Percentiles rank a stretch among this genome's conserved stretches.
Conservation (phyloP, 2,113 vertebrate genomes). For the Paradoxurus hermaphroditus region DNA sequence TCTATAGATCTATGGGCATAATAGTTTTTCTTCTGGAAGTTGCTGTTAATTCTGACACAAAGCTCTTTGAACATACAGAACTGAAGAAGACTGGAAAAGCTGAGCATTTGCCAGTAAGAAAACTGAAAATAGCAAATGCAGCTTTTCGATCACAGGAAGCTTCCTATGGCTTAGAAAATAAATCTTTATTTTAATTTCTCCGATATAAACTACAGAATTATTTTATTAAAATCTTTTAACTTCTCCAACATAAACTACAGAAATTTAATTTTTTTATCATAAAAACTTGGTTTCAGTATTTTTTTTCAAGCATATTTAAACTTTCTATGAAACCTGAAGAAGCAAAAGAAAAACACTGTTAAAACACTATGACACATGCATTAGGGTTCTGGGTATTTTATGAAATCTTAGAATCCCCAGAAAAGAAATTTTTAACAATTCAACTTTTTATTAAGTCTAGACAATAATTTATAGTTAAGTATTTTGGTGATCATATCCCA, state of each 20-base stretch:
- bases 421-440: background rate
- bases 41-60: background rate
- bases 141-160: background rate
- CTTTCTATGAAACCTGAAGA: background rate
- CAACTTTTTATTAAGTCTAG: background rate
- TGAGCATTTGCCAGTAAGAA: background rate
- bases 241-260: background rate
- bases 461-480: background rate
- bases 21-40: background rate
- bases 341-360: background rate
- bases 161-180: background rate
- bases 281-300: background rate
- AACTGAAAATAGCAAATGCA: background rate
- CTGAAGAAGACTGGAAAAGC: background rate
- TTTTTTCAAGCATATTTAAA: background rate
- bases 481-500: background rate
- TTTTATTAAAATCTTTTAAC: no score
- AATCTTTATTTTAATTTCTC: conserved; percentile 11
- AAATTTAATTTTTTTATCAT: background rate
- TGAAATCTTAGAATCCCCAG: background rate
- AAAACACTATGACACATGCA: background rate
- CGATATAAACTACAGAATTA: background rate
- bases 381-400: background rate
- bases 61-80: background rate
- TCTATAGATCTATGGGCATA: background rate